Conservation (phyloP, 2,888 invertebrate genomes). For the Zhuqinia jingwanae region DNA sequence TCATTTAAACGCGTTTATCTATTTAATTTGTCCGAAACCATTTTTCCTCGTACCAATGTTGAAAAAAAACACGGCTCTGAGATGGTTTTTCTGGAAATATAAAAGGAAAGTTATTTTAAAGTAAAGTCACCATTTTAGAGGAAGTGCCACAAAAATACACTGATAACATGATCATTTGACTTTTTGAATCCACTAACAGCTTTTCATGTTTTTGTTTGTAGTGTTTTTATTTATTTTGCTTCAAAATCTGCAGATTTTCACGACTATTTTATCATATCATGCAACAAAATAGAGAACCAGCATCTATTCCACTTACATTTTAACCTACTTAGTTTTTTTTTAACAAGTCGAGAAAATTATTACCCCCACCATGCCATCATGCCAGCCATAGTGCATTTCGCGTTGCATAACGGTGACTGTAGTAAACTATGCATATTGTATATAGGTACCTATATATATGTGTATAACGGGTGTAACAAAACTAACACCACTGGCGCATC, state of each 20-base stretch:
- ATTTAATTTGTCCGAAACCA: background rate
- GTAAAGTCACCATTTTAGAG: no score
- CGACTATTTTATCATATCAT: background rate
- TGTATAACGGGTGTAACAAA: background rate
- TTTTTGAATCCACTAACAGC: no score
- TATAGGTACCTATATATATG: background rate
- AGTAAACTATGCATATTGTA: background rate
- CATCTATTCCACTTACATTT: background rate
- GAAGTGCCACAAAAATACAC: no score
- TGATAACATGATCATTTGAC: no score
- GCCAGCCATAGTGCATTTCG: background rate
- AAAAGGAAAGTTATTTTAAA: no score
- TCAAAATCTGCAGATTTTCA: no score
- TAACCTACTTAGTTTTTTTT: slow-evolving; percentile 37
- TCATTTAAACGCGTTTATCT: background rate
- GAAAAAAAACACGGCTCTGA: no score
- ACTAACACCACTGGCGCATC: background rate
- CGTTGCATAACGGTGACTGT: slow-evolving; percentile 44
- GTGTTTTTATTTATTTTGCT: no score
- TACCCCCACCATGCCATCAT: background rate
- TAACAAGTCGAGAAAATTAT: background rate
- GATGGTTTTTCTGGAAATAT: no score
- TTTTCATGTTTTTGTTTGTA: no score
- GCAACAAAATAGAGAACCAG: background rate
- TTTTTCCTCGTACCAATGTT: no score